Evolutionary conservation across 2,888 invertebrate species (phyloP), one percentile per base, ranked within the genome.

Genomic region (Boloria euphrosyne): DNA sequence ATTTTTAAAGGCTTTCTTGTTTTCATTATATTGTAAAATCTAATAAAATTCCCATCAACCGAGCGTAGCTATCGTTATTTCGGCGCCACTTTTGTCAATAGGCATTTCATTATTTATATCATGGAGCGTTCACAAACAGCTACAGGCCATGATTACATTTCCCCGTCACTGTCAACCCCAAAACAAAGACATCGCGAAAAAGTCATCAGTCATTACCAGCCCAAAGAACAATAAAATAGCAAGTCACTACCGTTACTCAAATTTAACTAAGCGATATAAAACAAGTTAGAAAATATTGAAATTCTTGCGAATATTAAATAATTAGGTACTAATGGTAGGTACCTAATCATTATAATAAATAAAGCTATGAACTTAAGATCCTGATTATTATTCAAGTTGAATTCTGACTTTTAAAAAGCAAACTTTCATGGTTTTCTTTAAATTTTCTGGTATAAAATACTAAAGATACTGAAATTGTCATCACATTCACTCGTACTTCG

Each of bases 191-290:
- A 85, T 80, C 79, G 77, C 75, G 85, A 81, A 83, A 85, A 86
- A 89, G 84, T 83, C 89, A 90, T 90, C 89, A 86, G 83, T 89
- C 91, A 91, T 90, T 91, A 91, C 84, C 89, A 86, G 82, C 76
- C 80, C 79, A 80, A 82, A 83, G 87, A 88, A 90, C 88, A 90
- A 91, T 90, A 83, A 86, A 90, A 81, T 76, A 72, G 78, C 85
- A 74, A 86, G 83, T 91, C 90, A 91, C 77, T 83, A 83, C 88
- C 89, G 90, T 90, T 90, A 89, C 81, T 83, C 78, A 82, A 84
- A 77, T 86, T 83, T 78, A 83, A 84, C 84, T 83, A 80, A 79
- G 81, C 78, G 83, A 81, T 65, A 66, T 50, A 65, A 66, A 51
- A 16, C n/a, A 65, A 43, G 67, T 63, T 38, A 63, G 22, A 50